Conservation (phyloP, 2,888 invertebrate species). For the Rhodophaea formosa region DNA sequence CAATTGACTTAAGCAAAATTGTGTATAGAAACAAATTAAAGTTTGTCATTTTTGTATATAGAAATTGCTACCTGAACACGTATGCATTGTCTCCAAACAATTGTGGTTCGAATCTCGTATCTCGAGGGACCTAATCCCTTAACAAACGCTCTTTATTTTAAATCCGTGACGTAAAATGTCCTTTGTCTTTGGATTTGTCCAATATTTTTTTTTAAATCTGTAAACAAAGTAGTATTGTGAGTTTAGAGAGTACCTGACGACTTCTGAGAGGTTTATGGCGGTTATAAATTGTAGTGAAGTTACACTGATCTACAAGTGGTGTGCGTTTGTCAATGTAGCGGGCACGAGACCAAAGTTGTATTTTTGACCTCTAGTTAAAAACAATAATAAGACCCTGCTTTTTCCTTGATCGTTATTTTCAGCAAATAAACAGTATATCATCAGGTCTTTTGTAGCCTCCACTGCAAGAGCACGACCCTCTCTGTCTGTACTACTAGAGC, state of each 20-base stretch:
- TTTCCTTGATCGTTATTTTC: too few species aligned
- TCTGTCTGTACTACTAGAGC: too few species aligned
- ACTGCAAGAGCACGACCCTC: too few species aligned
- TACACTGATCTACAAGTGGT: slow-evolving; percentile 32
- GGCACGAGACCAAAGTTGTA: slow-evolving; percentile 40
- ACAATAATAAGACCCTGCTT: neutral
- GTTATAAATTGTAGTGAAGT: slow-evolving; percentile 42
- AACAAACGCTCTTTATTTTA: slow-evolving; percentile 69
- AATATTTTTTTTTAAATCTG: slow-evolving; percentile 31
- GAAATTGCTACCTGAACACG: slow-evolving; percentile 68
- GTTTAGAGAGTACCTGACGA: slow-evolving; percentile 36
- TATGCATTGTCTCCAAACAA: slow-evolving; percentile 61
- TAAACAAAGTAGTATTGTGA: slow-evolving; percentile 46
- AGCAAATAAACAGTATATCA: too few species aligned
- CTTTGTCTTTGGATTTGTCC: slow-evolving; percentile 27
- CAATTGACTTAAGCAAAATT: neutral
- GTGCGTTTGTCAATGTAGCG: slow-evolving; percentile 28
- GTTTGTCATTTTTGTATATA: slow-evolving; percentile 42
- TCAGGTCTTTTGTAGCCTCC: too few species aligned
- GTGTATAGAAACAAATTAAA: slow-evolving; percentile 24
- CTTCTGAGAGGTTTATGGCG: slow-evolving; percentile 34
- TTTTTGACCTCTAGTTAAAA: slow-evolving; percentile 13
- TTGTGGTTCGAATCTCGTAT: slow-evolving; percentile 55
- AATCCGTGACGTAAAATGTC: slow-evolving; percentile 63
- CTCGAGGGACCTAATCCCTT: slow-evolving; percentile 64